Base-by-base conservation (phyloP, 2,113 vertebrate species). In the Phyllopteryx taeniolatus region DNA sequence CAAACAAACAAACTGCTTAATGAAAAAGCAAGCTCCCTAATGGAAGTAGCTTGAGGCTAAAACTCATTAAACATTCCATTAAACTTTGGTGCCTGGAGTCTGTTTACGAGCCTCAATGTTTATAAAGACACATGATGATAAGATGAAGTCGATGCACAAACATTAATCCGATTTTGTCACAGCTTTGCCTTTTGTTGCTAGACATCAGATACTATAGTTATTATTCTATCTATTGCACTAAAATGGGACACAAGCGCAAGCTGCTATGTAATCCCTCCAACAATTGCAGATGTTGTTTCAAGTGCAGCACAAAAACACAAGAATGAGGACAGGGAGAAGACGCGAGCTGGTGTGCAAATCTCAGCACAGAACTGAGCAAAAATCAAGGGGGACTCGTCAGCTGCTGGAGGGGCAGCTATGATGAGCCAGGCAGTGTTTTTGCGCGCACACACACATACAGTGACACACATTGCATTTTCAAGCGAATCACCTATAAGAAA, bases 401-500 rank as follows among this genome's bases (percentile, higher is more conserved):
- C 49, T 64, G 73, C 70, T 84, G 60, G 66, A 85, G 81, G 71
- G 73, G 72, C 61, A 56, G 69, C 82, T 67, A 71, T 64, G 73
- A 46, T 68, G 69, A 82, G 74, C 59, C 35, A 69, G 42, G n/a
- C n/a, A 60, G 20, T 49, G 71, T 63, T 80, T 76, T 53, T 42
- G 74, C 39, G 53, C 73, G 72, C 64, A 74, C 22, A 35, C 67
- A 56, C 46, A 44, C 75, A 76, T 56, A 72, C 49, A 71, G n/a
- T 56, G 15, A 43, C 8, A 47, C n/a, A 65, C 65, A 74, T 17
- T 69, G 53, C 7, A 31, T 77, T 80, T 80, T 56, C 65, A 80
- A 75, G 62, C 74, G 46, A 67, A 67, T 77, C 80, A 77, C 73
- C 82, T 87, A 68, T 75, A 82, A 76, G 70, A 86, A 86, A 78